Evolutionary conservation across 2,797 vertebrate genomes (phyloP).

Genomic region (Alcedo atthis): DNA sequence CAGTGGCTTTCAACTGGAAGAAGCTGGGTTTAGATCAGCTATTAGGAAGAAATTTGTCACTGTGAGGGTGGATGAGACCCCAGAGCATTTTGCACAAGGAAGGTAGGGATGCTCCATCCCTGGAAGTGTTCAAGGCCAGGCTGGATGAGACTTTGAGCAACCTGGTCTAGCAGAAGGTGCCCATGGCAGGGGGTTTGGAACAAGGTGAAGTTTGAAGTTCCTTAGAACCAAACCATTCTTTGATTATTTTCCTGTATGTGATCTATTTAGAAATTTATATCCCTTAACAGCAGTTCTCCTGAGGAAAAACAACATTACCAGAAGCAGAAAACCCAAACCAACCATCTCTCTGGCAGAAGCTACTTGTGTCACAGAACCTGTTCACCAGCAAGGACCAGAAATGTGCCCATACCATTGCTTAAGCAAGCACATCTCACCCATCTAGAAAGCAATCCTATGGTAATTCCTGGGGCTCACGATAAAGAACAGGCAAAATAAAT

Average conservation of each 20-base stretch:
- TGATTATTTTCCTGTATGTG: neutral
- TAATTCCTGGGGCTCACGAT: neutral
- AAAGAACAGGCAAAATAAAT: neutral
- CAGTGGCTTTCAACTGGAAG: neutral
- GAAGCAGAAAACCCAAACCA: neutral
- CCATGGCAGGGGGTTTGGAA: neutral
- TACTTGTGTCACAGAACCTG: neutral
- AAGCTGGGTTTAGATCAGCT: neutral
- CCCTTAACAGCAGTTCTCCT: neutral
- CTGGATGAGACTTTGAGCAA: neutral
- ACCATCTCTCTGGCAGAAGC: neutral
- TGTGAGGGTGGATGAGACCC: neutral
- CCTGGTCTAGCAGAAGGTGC: neutral
- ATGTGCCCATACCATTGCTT: neutral
- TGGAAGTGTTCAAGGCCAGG: neutral
- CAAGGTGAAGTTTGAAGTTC: neutral
- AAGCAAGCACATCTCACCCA: neutral
- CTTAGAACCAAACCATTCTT: neutral
- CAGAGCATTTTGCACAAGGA: neutral
- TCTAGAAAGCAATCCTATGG: neutral
- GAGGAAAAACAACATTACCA: neutral
- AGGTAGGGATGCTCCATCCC: neutral
- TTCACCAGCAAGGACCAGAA: neutral
- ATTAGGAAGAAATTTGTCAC: neutral
- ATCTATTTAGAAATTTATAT: neutral